phyloP scores from a whole-genome alignment of 2,797 vertebrate genomes.

The Pangasius mekongensis region DNA sequence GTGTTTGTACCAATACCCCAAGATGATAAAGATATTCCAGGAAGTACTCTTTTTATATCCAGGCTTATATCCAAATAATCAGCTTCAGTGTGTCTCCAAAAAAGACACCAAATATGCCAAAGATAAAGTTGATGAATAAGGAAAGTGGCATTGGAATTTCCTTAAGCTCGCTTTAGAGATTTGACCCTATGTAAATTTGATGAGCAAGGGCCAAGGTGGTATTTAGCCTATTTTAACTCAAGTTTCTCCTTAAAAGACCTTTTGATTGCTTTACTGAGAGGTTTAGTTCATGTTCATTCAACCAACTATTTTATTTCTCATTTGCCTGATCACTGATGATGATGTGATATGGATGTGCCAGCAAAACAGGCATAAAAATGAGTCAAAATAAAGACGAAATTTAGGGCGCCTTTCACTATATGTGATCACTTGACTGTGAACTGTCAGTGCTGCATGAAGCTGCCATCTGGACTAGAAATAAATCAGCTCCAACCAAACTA shows the following conservation, averaged over 20 bases:
- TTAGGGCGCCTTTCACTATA: not conserved
- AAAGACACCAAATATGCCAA: not conserved
- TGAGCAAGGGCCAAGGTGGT: not conserved
- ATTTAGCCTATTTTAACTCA: not conserved
- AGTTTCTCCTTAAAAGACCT: not conserved
- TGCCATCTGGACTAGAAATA: not conserved
- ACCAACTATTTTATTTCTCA: not conserved
- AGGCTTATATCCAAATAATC: not conserved
- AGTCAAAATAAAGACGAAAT: not conserved
- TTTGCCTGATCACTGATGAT: not conserved
- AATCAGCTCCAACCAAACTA: not conserved
- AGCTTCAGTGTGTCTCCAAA: not conserved
- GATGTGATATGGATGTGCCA: not conserved
- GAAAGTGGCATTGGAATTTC: not conserved
- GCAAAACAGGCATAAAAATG: not conserved
- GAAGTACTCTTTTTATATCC: not conserved
- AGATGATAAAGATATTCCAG: not conserved
- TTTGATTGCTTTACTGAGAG: not conserved
- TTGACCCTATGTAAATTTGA: not conserved
- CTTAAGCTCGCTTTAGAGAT: not conserved
- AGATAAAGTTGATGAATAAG: not conserved
- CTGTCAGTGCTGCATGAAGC: not conserved
- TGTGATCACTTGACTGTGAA: not conserved
- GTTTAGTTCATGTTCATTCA: not conserved
- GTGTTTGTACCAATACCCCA: not conserved